phyloP scores from a whole-genome alignment of 2,113 vertebrate species.

The Rana temporaria region DNA sequence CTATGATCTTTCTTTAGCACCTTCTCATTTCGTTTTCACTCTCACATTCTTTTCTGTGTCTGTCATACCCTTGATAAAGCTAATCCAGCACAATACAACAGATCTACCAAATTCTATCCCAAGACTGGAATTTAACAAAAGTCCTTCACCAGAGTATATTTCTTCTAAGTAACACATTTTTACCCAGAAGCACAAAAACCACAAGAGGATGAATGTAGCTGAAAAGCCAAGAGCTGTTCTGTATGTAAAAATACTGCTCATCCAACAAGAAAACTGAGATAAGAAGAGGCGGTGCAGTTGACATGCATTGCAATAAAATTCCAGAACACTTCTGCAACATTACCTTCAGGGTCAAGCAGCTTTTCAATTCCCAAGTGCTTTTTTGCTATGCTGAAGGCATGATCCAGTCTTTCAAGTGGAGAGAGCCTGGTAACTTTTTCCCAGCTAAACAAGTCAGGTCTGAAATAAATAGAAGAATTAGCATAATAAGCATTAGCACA shows the following conservation, averaged over 20 bases:
- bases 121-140: background rate
- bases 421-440: conserved; percentile 79
- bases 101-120: background rate
- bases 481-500: background rate
- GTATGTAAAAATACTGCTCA: background rate
- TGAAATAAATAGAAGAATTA: conserved; percentile 65
- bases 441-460: conserved; percentile 89
- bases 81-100: conserved; percentile 36
- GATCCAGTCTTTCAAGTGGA: conserved; percentile 84
- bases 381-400: conserved; percentile 90
- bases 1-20: background rate
- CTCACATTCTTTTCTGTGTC: conserved; percentile 42
- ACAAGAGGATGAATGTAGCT: no score
- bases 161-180: background rate
- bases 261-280: background rate
- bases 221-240: background rate
- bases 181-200: no score
- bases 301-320: background rate
- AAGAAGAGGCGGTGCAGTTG: background rate
- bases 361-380: conserved; percentile 89
- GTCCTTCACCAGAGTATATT: background rate
- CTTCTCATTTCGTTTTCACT: conserved; percentile 17
- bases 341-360: conserved; percentile 96
- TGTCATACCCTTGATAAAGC: conserved; percentile 45
- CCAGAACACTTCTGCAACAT: background rate